Conservation (phyloP, 2,797 vertebrate species). For the Taenioides sp. region DNA sequence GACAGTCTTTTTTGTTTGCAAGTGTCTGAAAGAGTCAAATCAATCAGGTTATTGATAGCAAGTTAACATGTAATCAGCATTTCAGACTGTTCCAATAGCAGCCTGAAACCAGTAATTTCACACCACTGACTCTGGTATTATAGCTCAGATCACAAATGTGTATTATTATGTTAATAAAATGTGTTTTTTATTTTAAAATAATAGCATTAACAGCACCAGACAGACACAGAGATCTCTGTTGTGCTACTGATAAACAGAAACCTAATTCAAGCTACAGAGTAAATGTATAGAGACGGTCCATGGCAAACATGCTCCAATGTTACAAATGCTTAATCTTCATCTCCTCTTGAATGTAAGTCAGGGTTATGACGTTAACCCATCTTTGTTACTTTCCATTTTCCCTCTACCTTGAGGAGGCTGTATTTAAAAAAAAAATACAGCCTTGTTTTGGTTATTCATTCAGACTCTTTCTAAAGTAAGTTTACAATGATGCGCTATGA, state of each 20-base stretch:
- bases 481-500: background rate
- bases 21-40: slow-evolving; percentile 11
- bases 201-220: background rate
- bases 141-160: background rate
- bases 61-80: slow-evolving; percentile 21
- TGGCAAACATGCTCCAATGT: background rate
- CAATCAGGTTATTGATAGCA: slow-evolving; percentile 18
- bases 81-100: slow-evolving; percentile 12
- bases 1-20: background rate
- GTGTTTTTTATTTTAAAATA: background rate
- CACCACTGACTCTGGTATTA: slow-evolving; percentile 12
- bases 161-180: slow-evolving; percentile 4
- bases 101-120: slow-evolving; percentile 6
- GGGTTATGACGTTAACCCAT: background rate
- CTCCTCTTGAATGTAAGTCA: slow-evolving; percentile 5
- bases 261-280: background rate
- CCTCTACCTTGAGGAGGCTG: background rate
- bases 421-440: background rate
- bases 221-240: background rate
- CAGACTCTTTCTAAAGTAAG: background rate
- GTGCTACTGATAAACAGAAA: background rate
- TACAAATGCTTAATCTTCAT: background rate
- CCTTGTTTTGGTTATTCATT: background rate
- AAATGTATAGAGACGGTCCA: background rate
- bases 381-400: background rate